These are phyloP conservation scores for Diaphora mendica DNA, from an alignment of 2,888 invertebrate genomes.

Conservation along the genomic window DNA sequence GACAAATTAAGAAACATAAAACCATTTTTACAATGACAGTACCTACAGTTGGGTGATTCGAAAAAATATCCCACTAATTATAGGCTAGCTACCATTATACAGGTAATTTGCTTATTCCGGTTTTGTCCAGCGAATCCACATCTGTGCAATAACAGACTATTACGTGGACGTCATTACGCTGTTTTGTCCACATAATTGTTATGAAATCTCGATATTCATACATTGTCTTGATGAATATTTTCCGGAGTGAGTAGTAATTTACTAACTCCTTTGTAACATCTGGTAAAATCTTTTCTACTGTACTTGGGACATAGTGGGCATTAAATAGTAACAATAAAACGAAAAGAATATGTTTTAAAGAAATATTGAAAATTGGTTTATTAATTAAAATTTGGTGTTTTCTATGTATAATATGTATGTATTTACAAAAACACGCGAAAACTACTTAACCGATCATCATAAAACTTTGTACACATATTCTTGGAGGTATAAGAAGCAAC, in stretches of 20 bases:
- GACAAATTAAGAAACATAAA: neutral
- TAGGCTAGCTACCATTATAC: conserved; percentile 55
- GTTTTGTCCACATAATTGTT: conserved; percentile 43
- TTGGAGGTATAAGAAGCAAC: no score
- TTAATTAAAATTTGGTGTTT: no score
- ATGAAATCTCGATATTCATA: conserved; percentile 42
- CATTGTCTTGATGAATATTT: conserved; percentile 42
- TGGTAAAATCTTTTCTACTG: neutral
- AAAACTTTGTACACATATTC: no score
- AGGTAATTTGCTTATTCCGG: conserved; percentile 76
- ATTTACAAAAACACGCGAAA: no score
- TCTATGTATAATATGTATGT: no score
- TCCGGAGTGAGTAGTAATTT: conserved; percentile 10
- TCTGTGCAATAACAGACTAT: conserved; percentile 68
- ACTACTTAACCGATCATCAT: no score
- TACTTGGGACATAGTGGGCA: no score
- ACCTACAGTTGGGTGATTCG: conserved; percentile 67
- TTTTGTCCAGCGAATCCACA: conserved; percentile 67
- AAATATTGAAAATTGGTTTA: neutral
- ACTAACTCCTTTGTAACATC: neutral
- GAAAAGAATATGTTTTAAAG: neutral
- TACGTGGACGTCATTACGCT: conserved; percentile 43
- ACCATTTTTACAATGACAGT: conserved; percentile 32
- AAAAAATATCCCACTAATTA: conserved; percentile 72
- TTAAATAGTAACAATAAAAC: neutral